A percentile compares a stretch with the other conserved stretches of the same genome.
phyloP scores from a whole-genome alignment of 2,113 vertebrate species.

The Sakesphorus luctuosus region DNA sequence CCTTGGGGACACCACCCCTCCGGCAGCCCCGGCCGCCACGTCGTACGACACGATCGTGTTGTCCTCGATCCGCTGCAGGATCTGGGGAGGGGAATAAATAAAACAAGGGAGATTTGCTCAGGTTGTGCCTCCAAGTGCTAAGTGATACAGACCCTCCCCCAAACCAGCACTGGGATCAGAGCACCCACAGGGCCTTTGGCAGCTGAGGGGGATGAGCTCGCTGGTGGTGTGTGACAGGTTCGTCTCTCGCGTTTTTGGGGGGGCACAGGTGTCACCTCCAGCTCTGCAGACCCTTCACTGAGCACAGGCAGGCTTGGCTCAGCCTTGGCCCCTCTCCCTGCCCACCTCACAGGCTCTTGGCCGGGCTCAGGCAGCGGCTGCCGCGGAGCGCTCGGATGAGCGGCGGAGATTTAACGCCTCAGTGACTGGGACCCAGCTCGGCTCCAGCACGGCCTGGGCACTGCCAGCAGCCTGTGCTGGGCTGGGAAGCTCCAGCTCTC shows the following conservation, averaged over 20 bases:
- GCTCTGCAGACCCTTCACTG: background rate
- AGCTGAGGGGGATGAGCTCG: rapidly evolving
- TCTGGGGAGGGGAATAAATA: constrained; percentile 64
- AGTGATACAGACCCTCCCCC: background rate
- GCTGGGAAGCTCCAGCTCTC: constrained; percentile 31
- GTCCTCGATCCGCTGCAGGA: constrained; percentile 92
- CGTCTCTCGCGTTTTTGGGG: background rate
- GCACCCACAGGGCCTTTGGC: rapidly evolving
- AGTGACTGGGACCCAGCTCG: constrained; percentile 2
- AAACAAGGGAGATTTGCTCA: background rate
- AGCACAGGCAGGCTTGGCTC: background rate
- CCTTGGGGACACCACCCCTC: constrained; percentile 93
- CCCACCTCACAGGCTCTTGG: constrained; percentile 46
- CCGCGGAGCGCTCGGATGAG: background rate
- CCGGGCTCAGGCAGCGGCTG: constrained; percentile 1
- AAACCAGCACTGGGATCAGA: background rate
- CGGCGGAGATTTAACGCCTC: constrained; percentile 52
- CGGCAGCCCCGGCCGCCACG: constrained; percentile 89
- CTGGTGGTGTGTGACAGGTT: rapidly evolving
- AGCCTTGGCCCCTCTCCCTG: background rate
- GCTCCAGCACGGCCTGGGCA: background rate
- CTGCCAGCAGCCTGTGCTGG: background rate
- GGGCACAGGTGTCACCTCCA: background rate
- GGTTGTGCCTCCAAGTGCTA: background rate
- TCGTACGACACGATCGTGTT: constrained; percentile 94